Evolutionary conservation across 2,888 invertebrate genomes (phyloP), one percentile per base, ranked within the genome.

Genomic region (Gnatocerus cornutus): DNA sequence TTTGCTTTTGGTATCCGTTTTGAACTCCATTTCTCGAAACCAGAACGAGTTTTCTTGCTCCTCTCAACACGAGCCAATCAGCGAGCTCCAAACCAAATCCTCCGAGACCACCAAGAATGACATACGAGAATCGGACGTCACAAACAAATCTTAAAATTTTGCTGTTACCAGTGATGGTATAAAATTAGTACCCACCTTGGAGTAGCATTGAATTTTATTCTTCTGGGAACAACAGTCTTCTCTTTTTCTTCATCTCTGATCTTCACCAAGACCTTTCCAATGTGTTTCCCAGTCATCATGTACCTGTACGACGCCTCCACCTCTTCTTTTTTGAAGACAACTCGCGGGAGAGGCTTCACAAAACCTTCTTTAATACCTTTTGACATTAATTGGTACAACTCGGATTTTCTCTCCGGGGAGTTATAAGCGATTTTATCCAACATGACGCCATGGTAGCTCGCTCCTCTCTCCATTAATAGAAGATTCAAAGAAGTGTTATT

Each of bases 81-180:
- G 92, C 91, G 50, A 97, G 84, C 83, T 98, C 97, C 53, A 98
- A 86, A 3, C 97, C 98, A 80, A 98, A 95, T 0, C 97, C 97
- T 45, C 98, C 98, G 0, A 98, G 87, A 45, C 97, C 97, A 8
- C 94, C 94, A 0, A 91, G 87, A 3, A 93, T 88, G 0, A 93
- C 79, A 85, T 93, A 89, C 8, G 87, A 71, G 21, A 21, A 21
- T 4, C 21, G 21, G 4, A 21, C 1, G 21, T 21, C 21, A 21
- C 21, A 21, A 4, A 3, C 4, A 39, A 66, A 72, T 29, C 74
- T 71, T 10, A 3, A 50, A 68, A 8, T 21, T 2, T 27, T 37
- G 21, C 2, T 4, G 21, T 9, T 14, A 16, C 3, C 4, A 7
- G 5, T 48, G 14, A 9, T 7, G 5, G 16, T 10, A 9, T 13